Base-by-base conservation (phyloP, 2,113 vertebrate genomes). In the Engystomops pustulosus region DNA sequence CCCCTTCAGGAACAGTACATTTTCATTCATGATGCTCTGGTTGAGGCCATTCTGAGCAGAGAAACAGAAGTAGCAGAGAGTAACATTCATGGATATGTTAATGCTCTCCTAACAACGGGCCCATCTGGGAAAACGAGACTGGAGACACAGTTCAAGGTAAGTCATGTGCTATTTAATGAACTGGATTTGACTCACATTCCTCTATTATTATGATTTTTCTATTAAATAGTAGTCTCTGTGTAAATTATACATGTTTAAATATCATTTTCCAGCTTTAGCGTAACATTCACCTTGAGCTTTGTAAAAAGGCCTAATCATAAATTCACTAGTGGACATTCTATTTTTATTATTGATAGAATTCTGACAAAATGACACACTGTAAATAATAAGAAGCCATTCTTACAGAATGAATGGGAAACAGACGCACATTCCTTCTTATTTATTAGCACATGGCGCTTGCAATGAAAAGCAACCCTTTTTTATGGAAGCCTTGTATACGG, bases 121-220 rank as follows among this genome's bases (percentile, higher is more conserved):
- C 91, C 93, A 47, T 92, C 94, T 49, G 96, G 96, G 88, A 96
- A 90, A 88, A 98, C 94, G 1, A 92, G 88, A 14, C 89, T 99
- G 69, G 96, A 98, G 87, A 95, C 94, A 77, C 96, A 99, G 87
- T 98, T 99, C 89, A 95, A 98, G 95, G 98, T 99, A 86, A 94
- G 92, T 60, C 62, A 20, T 78, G 1, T 74, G 5, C 20, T 0
- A 36, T 45, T 30, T 34, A 6, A 30, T 1, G 0, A 87, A 86
- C 86, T 67, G 1, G 6, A 70, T 88, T 4, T 53, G 18, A 78
- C 49, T 41, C 30, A 17, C 45, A 30, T 0, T 1, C 82, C 45
- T 53, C 34, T 74, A 82, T 82, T 5, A 4, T 41, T 41, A 41
- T 41, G 8, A 41, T 81, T 71, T 32, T 55, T 53, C 4, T 47